A percentile compares a stretch with the other conserved stretches of the same genome.
Conservation (phyloP, 1,140 invertebrate species). For the Rhysida immarginata region DNA sequence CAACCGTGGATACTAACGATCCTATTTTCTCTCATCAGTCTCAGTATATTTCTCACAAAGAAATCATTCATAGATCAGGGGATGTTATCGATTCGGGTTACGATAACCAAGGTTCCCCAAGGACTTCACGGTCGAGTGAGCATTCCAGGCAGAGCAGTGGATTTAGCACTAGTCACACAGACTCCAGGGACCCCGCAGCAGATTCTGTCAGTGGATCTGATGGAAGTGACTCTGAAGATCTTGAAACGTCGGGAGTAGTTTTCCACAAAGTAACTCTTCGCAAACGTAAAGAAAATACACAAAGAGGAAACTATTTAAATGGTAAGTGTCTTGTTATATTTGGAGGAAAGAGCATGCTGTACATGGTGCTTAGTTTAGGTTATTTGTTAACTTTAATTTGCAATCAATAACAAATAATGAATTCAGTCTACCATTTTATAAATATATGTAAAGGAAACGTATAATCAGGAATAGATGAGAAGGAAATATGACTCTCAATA, state of each 20-base stretch:
- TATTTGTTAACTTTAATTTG: too few relatives aligned
- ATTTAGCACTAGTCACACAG: not conserved
- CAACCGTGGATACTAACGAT: not conserved
- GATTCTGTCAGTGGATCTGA: constrained; percentile 12
- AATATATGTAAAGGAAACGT: too few relatives aligned
- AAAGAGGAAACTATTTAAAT: not conserved
- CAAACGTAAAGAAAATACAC: constrained; percentile 16
- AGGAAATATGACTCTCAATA: too few relatives aligned
- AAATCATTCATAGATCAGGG: not conserved
- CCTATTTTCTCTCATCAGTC: not conserved
- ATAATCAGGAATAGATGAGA: too few relatives aligned
- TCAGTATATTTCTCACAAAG: not conserved
- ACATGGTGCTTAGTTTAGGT: too few relatives aligned
- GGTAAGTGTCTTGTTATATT: not conserved
- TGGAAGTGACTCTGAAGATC: constrained; percentile 24
- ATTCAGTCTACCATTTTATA: too few relatives aligned
- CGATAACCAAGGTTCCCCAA: constrained; percentile 1
- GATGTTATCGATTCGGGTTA: not conserved
- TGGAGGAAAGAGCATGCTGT: too few relatives aligned
- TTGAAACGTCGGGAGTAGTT: constrained; percentile 30
- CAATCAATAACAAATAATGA: too few relatives aligned
- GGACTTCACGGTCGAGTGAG: not conserved
- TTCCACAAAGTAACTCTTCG: constrained; percentile 36
- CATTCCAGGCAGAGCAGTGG: not conserved
- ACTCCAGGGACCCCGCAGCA: not conserved